Conservation (phyloP, 2,888 invertebrate genomes). For the Sesia bembeciformis region DNA sequence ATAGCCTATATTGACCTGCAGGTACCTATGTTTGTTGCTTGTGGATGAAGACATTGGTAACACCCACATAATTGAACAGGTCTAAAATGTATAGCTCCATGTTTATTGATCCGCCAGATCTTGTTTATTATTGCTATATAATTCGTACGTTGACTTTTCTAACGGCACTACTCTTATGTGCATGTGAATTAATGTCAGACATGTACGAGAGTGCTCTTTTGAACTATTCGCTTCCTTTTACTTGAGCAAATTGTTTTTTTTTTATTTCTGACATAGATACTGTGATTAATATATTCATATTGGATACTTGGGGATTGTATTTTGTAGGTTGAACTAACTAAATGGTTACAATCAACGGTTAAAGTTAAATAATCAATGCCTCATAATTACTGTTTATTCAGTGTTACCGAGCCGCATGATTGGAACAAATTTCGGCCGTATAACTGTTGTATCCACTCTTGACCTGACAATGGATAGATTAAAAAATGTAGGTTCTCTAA, state of each 20-base stretch:
- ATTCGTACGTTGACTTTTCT: constrained; percentile 16
- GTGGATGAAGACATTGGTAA: background rate
- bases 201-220: constrained; percentile 3
- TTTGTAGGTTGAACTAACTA: background rate
- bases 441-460: constrained; percentile 20
- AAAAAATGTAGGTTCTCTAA: background rate
- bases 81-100: background rate
- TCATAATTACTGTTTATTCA: background rate
- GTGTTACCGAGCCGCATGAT: background rate
- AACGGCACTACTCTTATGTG: constrained; percentile 15
- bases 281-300: constrained; percentile 4
- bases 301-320: background rate
- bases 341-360: background rate
- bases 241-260: constrained; percentile 1
- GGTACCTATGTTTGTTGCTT: background rate
- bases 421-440: constrained; percentile 14
- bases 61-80: background rate
- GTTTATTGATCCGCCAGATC: background rate
- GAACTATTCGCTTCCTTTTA: constrained; percentile 3
- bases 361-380: too few species aligned
- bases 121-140: background rate
- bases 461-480: background rate
- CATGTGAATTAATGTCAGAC: constrained; percentile 17
- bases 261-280: constrained; percentile 3
- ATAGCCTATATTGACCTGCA: background rate